A percentile compares a stretch with the other conserved stretches of the same genome.
These are phyloP conservation scores for Bucorvus abyssinicus DNA, from an alignment of 2,797 vertebrate genomes.

Conservation along the genomic window DNA sequence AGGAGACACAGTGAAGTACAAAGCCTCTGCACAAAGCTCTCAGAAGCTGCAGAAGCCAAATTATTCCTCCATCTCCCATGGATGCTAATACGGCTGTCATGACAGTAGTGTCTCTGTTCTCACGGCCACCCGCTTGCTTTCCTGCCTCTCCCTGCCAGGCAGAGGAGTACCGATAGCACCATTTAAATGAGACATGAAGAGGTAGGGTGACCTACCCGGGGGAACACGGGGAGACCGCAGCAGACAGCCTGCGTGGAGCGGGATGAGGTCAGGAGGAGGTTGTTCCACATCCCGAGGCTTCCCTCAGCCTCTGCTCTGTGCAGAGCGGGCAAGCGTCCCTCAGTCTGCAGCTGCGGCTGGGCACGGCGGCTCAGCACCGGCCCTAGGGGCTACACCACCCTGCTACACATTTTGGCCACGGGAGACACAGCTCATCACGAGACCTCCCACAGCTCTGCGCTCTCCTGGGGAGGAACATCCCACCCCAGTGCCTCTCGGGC, in stretches of 20 bases:
- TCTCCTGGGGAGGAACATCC: neutral
- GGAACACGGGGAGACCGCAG: fast-evolving
- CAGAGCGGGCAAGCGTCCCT: neutral
- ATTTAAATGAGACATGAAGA: neutral
- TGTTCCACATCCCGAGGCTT: neutral
- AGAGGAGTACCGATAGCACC: neutral
- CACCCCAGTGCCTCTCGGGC: fast-evolving
- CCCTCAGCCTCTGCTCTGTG: fast-evolving
- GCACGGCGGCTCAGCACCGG: neutral
- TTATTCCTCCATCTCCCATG: neutral
- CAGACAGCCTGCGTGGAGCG: fast-evolving
- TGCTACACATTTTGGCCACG: too few species aligned
- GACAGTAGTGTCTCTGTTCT: neutral
- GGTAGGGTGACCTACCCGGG: neutral
- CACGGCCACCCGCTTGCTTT: neutral
- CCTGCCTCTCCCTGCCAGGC: neutral
- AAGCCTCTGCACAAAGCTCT: conserved; percentile 2
- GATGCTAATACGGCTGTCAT: neutral
- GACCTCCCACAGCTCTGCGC: fast-evolving
- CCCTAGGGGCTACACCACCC: neutral
- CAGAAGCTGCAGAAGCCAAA: conserved; percentile 5
- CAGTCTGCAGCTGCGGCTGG: neutral
- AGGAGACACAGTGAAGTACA: neutral
- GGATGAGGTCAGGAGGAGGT: neutral
- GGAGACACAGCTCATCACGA: neutral